phyloP scores from a whole-genome alignment of 1,140 invertebrate species.

The Magallana ariakensis region DNA sequence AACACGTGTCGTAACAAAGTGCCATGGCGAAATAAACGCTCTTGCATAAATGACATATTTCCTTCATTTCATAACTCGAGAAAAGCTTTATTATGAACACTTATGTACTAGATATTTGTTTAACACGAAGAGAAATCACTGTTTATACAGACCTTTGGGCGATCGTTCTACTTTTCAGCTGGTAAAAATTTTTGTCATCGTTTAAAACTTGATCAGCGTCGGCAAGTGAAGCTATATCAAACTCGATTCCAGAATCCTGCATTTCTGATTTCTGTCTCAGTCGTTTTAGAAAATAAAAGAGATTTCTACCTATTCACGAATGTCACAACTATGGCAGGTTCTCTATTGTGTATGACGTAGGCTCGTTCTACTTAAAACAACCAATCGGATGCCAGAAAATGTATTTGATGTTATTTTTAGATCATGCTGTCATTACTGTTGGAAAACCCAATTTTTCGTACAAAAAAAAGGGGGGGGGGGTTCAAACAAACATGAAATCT shows the following conservation, averaged over 20 bases:
- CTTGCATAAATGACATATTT: no score
- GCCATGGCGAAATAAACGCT: no score
- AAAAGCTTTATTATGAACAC: no score
- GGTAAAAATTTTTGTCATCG: slow-evolving; percentile 52
- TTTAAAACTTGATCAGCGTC: slow-evolving; percentile 34
- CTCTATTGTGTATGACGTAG: neutral
- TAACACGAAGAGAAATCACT: neutral
- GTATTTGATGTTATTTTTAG: neutral
- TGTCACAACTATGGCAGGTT: neutral
- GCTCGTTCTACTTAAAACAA: neutral
- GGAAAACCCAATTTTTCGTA: neutral
- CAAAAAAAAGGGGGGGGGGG: neutral
- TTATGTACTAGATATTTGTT: no score
- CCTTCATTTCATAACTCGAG: no score
- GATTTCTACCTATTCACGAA: neutral
- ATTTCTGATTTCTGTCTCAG: slow-evolving; percentile 31
- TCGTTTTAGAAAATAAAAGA: neutral
- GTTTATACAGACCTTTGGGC: slow-evolving; percentile 37
- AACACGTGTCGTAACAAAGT: no score
- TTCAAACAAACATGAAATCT: no score
- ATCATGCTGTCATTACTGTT: neutral
- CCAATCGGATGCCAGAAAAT: neutral
- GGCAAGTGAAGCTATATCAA: slow-evolving; percentile 24
- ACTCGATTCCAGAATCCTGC: slow-evolving; percentile 55
- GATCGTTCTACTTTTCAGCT: slow-evolving; percentile 51